phyloP scores from a whole-genome alignment of 2,113 vertebrate species.

The Rousettus leschenaultii region DNA sequence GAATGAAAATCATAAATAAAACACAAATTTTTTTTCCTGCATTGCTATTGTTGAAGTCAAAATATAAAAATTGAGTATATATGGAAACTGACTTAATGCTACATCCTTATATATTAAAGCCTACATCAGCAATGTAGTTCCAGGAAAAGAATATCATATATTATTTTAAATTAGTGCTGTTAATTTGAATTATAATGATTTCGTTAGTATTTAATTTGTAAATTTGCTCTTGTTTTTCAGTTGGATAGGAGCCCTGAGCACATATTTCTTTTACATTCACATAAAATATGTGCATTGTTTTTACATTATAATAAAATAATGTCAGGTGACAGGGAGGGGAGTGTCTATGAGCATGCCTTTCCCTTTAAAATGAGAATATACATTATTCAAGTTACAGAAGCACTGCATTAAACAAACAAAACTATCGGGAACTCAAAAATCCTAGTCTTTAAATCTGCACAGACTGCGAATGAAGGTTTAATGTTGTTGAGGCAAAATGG shows the following conservation, averaged over 20 bases:
- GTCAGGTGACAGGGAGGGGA: background rate
- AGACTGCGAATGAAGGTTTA: background rate
- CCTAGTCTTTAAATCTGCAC: background rate
- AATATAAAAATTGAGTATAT: slow-evolving; percentile 18
- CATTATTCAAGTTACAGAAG: background rate
- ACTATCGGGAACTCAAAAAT: background rate
- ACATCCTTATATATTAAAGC: background rate
- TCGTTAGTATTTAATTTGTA: slow-evolving; percentile 46
- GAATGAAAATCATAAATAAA: slow-evolving; percentile 15
- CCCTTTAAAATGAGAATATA: background rate
- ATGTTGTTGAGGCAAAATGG: background rate
- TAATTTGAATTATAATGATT: slow-evolving; percentile 65
- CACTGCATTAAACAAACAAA: background rate
- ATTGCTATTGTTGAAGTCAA: background rate
- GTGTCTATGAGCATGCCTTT: background rate
- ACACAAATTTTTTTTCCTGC: background rate
- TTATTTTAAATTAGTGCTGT: slow-evolving; percentile 36
- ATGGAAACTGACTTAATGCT: background rate
- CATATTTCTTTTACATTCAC: slow-evolving; percentile 33
- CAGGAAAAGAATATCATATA: background rate
- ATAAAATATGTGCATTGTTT: slow-evolving; percentile 33
- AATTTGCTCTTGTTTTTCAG: slow-evolving; percentile 31
- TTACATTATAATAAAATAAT: slow-evolving; percentile 18
- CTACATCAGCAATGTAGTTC: background rate
- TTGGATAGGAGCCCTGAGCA: background rate